Conservation (phyloP, 2,113 vertebrate species). For the Etheostoma spectabile region DNA sequence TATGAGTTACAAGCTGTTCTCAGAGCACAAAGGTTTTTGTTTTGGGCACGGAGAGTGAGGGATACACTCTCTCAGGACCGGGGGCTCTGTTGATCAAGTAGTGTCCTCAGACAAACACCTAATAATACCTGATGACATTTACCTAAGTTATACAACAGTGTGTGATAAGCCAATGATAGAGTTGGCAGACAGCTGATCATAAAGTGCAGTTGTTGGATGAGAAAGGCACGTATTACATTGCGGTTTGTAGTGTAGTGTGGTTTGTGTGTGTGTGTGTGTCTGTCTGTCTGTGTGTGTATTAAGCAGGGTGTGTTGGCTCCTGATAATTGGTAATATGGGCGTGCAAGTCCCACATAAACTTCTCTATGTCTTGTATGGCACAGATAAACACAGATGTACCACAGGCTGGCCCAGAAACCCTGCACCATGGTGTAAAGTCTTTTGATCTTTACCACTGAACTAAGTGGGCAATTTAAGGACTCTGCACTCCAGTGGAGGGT, state of each 20-base stretch:
- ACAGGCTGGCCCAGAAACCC: slow-evolving; percentile 19
- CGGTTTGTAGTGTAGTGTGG: no score
- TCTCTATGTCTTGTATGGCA: not conserved
- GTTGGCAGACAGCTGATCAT: not conserved
- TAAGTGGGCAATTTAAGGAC: slow-evolving; percentile 42
- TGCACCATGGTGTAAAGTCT: slow-evolving; percentile 29
- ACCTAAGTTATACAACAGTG: not conserved
- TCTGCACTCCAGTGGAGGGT: slow-evolving; percentile 11
- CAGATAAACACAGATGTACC: slow-evolving; percentile 11
- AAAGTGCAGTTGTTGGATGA: not conserved
- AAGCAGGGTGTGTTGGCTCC: slow-evolving; percentile 12
- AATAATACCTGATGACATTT: slow-evolving; percentile 6
- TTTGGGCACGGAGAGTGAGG: not conserved
- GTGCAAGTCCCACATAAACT: not conserved
- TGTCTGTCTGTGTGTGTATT: slow-evolving; percentile 15
- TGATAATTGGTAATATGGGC: not conserved
- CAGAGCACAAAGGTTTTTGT: slow-evolving; percentile 19
- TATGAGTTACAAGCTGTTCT: slow-evolving; percentile 39
- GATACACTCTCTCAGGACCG: not conserved
- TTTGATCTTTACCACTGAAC: slow-evolving; percentile 39
- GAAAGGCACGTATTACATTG: not conserved
- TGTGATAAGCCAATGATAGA: slow-evolving; percentile 13
- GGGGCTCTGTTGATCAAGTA: not conserved
- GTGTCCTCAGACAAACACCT: not conserved
- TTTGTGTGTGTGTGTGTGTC: not conserved